Conservation (phyloP, 2,888 invertebrate genomes). For the Amphipyra tragopoginis region DNA sequence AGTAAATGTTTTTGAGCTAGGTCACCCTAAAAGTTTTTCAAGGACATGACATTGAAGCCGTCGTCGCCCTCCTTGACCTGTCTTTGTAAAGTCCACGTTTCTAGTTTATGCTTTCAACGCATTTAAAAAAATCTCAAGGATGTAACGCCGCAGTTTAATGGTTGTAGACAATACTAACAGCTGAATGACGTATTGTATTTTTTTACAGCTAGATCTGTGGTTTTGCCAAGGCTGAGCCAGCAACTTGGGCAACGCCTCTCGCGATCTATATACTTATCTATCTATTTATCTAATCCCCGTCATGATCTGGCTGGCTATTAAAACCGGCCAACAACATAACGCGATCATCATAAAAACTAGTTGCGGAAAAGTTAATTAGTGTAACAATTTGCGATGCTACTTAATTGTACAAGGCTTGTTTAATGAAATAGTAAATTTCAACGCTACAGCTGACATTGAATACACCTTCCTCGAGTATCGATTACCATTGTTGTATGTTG, state of each 20-base stretch:
- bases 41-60: no score
- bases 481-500: constrained; percentile 68
- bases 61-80: no score
- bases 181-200: constrained; percentile 2
- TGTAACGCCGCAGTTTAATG: neutral
- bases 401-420: constrained; percentile 38
- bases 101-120: no score
- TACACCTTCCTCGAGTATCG: constrained; percentile 68
- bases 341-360: constrained; percentile 34
- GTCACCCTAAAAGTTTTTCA: no score
- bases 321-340: constrained; percentile 53
- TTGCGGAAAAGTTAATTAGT: constrained; percentile 60
- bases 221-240: constrained; percentile 27
- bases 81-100: no score
- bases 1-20: no score
- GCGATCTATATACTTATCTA: constrained; percentile 5
- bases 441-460: constrained; percentile 66
- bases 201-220: constrained; percentile 2
- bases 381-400: constrained; percentile 32
- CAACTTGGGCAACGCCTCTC: constrained; percentile 52
- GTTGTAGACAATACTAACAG: neutral
- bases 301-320: constrained; percentile 22
- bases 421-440: constrained; percentile 54
- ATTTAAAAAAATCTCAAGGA: no score
- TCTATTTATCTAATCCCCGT: constrained; percentile 6